Percentiles rank a stretch among this genome's conserved stretches.
These are phyloP conservation scores for Chamaedrilus cognettii DNA, from an alignment of 2,888 invertebrate genomes.

Conservation along the genomic window DNA sequence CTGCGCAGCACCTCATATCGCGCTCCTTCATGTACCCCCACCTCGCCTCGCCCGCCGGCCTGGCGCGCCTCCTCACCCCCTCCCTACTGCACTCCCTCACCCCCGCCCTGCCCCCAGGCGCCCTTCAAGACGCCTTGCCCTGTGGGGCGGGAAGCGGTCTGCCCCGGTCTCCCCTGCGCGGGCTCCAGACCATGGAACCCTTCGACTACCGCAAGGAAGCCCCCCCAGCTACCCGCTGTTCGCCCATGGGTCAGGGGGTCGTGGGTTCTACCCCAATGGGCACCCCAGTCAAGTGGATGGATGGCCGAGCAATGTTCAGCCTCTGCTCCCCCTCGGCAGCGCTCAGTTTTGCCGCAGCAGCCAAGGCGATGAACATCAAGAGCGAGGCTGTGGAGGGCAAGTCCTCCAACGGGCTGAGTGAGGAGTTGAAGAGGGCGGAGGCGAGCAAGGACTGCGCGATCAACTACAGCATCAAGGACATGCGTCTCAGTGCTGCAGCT, in stretches of 20 bases:
- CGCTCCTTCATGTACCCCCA: slow-evolving; percentile 41
- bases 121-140: too few relatives aligned
- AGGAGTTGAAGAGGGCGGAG: slow-evolving; percentile 31
- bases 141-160: background rate
- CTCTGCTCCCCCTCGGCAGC: slow-evolving; percentile 1
- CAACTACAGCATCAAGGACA: slow-evolving; percentile 38
- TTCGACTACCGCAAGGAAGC: slow-evolving; percentile 75
- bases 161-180: slow-evolving; percentile 74
- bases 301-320: slow-evolving; percentile 17
- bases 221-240: slow-evolving; percentile 20
- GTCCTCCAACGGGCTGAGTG: background rate
- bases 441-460: slow-evolving; percentile 35
- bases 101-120: slow-evolving; percentile 7
- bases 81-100: slow-evolving; percentile 15
- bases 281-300: slow-evolving; percentile 7
- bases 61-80: slow-evolving; percentile 20
- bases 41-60: slow-evolving; percentile 38
- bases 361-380: slow-evolving; percentile 12
- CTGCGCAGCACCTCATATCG: slow-evolving; percentile 44
- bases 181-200: slow-evolving; percentile 93
- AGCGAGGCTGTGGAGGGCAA: background rate
- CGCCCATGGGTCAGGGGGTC: slow-evolving; percentile 20
- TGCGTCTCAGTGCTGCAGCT: slow-evolving; percentile 10
- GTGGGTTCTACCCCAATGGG: slow-evolving; percentile 11
- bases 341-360: background rate